Evolutionary conservation across 2,113 vertebrate genomes (phyloP).

Genomic region (Chrysemys picta): DNA sequence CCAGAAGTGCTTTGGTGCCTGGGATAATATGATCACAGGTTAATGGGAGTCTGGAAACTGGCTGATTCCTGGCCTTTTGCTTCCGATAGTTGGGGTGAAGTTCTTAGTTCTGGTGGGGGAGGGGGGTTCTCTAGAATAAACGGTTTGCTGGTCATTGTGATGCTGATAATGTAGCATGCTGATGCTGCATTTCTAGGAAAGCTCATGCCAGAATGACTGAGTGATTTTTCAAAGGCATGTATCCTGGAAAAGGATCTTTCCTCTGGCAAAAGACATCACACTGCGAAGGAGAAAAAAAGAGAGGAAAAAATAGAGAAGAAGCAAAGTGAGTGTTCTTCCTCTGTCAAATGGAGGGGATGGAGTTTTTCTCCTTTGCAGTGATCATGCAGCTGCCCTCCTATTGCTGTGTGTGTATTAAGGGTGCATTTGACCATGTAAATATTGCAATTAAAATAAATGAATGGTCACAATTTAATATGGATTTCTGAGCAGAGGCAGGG

Average conservation of each 20-base stretch:
- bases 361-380: not conserved
- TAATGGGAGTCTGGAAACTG: not conserved
- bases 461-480: not conserved
- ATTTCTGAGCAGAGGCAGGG: not conserved
- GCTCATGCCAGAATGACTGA: accelerated
- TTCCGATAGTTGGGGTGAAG: not conserved
- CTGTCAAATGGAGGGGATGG: accelerated
- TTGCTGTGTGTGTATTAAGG: not conserved
- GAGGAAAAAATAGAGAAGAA: not conserved
- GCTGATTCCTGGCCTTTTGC: not conserved
- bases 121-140: not conserved
- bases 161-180: accelerated
- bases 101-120: not conserved
- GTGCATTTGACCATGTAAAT: not conserved
- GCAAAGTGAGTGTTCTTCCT: not conserved
- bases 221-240: not conserved
- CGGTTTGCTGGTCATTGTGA: accelerated
- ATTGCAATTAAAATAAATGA: not conserved
- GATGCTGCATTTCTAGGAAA: not conserved
- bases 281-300: not conserved
- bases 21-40: not conserved
- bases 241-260: not conserved
- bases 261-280: not conserved
- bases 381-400: not conserved
- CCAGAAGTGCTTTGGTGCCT: not conserved